Conservation (phyloP, 2,888 invertebrate genomes). For the Gymnosoma rotundatum region DNA sequence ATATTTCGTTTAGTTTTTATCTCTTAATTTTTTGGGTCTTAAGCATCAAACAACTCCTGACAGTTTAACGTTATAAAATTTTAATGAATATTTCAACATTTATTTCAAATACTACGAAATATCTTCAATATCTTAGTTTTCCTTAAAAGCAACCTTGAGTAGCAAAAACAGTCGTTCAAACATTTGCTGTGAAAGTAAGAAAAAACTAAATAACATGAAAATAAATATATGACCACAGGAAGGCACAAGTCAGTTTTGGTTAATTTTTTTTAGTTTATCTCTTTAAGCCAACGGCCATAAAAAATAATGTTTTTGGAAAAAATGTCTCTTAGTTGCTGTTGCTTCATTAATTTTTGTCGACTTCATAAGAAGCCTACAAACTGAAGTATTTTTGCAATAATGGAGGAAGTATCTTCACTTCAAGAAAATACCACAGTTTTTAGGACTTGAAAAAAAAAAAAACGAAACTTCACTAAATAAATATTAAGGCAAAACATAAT, state of each 20-base stretch:
- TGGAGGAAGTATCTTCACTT: too few species aligned
- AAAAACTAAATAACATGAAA: not conserved
- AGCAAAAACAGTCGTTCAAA: not conserved
- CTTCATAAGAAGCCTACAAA: not conserved
- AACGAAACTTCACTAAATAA: too few species aligned
- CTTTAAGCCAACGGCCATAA: not conserved
- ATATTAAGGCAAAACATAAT: too few species aligned
- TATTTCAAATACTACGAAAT: not conserved
- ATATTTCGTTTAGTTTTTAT: too few species aligned
- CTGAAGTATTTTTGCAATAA: not conserved
- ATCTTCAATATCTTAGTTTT: not conserved
- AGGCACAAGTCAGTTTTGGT: not conserved
- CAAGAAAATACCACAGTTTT: too few species aligned
- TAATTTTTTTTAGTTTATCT: conserved; percentile 10
- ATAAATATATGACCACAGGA: not conserved
- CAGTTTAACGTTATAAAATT: too few species aligned
- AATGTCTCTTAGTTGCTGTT: not conserved
- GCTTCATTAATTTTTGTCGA: not conserved
- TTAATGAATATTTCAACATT: not conserved
- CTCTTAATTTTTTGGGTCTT: too few species aligned
- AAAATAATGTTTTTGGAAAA: not conserved
- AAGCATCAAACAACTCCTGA: too few species aligned
- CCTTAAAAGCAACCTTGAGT: not conserved
- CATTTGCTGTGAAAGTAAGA: too few species aligned
- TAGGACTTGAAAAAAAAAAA: too few species aligned